phyloP scores from a whole-genome alignment of 2,888 invertebrate species.

The Pristionchus entomophagus region DNA sequence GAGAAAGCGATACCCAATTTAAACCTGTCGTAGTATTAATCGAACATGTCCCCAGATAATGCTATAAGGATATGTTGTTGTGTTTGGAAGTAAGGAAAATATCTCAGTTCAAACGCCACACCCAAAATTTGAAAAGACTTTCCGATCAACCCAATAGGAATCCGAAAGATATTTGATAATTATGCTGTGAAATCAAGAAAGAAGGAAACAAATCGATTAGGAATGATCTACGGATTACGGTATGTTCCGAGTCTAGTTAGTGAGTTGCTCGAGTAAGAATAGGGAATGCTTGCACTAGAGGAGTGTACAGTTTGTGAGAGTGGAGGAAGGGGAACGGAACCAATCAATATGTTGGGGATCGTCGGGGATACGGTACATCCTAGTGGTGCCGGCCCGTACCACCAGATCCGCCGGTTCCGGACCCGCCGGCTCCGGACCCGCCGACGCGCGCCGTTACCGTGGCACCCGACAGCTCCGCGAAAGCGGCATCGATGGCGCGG shows the following conservation, averaged over 20 bases:
- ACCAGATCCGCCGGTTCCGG: not conserved
- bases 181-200: not conserved
- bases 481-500: constrained; percentile 80
- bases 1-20: too few species aligned
- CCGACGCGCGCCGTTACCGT: not conserved
- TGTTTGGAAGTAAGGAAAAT: too few species aligned
- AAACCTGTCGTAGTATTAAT: too few species aligned
- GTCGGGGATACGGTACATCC: not conserved
- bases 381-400: not conserved
- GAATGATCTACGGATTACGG: constrained; percentile 25
- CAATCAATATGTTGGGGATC: not conserved
- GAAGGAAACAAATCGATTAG: not conserved
- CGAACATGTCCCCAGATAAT: too few species aligned
- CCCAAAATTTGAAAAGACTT: too few species aligned
- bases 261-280: not conserved
- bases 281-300: not conserved
- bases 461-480: not conserved
- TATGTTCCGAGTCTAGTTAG: not conserved
- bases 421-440: too few species aligned
- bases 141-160: too few species aligned
- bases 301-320: not conserved
- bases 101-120: too few species aligned
- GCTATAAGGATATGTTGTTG: too few species aligned
- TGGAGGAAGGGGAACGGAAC: not conserved
- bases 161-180: not conserved